Base-by-base conservation (phyloP, 2,113 vertebrate genomes). In the Myrmecobius fasciatus region DNA sequence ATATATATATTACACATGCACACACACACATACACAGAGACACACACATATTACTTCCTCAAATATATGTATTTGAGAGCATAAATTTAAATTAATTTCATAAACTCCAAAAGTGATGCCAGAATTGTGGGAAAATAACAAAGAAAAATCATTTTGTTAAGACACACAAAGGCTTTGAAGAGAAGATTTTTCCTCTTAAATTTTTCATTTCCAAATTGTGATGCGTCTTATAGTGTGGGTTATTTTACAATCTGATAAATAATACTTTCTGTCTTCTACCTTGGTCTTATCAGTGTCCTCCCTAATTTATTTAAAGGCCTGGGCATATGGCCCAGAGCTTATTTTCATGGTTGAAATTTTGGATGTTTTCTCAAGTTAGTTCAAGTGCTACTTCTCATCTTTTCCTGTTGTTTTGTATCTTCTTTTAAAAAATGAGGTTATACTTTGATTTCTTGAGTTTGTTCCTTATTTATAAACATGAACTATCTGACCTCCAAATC, bases 391-490 rank as follows among this genome's bases (percentile, higher is more conserved):
- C 2, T 60, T n/a, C 43, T 49, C 20, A 0, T 52, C n/a, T 83
- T 91, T 28, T 96, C 36, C 17, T 89, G 22, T 3, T 52, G 75
- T 95, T 52, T 53, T 52, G 51, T 1, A 53, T 47, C 94, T 54
- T 12, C 17, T 14, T 88, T 92, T 94, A 92, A 12, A 94, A 51
- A 46, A 22, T 51, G 83, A 17, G 25, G n/a, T 1, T 53, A 91
- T 91, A 31, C 25, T 95, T 95, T 92, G 14, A 92, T 92, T 95
- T 96, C 25, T 88, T 90, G 51, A 56, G 92, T 93, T 47, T 52
- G 20, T 53, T 94, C 94, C 56, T 95, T 94, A 53, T 93, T 97
- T 97, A 96, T 91, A 94, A 93, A 67, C 54, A 94, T 91, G 92
- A 96, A 93, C 92, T 60, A 26, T 91, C 52, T 94, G 88, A 96